Percentiles rank a stretch among this genome's conserved stretches.
These are phyloP conservation scores for Orthosia cruda DNA, from an alignment of 2,888 invertebrate species.

Conservation along the genomic window DNA sequence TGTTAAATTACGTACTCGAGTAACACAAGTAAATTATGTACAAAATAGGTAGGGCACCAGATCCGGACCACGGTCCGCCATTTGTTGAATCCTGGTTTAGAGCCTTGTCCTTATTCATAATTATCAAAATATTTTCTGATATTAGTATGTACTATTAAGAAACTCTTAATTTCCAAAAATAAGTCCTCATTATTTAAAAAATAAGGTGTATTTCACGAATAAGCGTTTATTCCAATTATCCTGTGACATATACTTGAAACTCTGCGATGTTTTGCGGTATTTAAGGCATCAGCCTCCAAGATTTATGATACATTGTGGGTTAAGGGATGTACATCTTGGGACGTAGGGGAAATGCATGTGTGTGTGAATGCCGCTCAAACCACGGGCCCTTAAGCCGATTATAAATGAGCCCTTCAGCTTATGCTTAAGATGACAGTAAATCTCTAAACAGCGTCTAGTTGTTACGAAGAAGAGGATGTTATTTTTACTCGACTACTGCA, in stretches of 20 bases:
- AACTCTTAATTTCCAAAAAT: too few species aligned
- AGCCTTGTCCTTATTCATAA: too few species aligned
- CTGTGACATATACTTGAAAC: neutral
- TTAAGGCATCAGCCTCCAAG: constrained; percentile 20
- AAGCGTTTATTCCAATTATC: neutral
- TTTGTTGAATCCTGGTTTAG: too few species aligned
- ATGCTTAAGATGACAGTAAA: constrained; percentile 40
- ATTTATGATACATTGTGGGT: constrained; percentile 45
- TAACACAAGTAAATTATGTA: too few species aligned
- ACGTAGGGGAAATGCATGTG: constrained; percentile 22
- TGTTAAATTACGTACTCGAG: too few species aligned
- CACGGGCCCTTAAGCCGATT: constrained; percentile 36
- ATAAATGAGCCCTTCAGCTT: constrained; percentile 45
- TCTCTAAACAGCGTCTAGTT: constrained; percentile 17
- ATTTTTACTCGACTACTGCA: neutral
- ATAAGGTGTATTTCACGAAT: too few species aligned
- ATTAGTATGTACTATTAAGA: too few species aligned
- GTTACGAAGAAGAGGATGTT: constrained; percentile 15
- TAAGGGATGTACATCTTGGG: constrained; percentile 18
- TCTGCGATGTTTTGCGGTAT: constrained; percentile 23
- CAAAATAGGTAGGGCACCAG: too few species aligned
- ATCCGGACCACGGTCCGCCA: too few species aligned
- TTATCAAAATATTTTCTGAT: too few species aligned
- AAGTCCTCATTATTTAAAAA: too few species aligned
- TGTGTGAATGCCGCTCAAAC: constrained; percentile 39